A percentile compares a stretch with the other conserved stretches of the same genome.
phyloP scores from a whole-genome alignment of 1,140 invertebrate genomes.

The Plodia interpunctella region DNA sequence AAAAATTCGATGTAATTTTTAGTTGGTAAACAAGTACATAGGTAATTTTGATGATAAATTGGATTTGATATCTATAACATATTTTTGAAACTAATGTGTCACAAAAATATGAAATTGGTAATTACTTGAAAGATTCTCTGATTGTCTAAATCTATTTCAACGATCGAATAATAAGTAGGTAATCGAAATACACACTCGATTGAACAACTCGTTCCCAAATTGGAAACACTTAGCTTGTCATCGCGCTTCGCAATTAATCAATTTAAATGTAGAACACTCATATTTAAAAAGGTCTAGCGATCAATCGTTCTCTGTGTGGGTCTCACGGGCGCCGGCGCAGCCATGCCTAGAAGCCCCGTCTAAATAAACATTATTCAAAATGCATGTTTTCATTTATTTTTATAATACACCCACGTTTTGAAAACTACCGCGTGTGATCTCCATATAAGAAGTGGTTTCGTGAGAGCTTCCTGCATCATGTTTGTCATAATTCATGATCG shows the following conservation, averaged over 20 bases:
- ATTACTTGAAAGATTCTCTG: too few species aligned
- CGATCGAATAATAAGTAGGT: slow-evolving; percentile 1
- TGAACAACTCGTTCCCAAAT: slow-evolving; percentile 33
- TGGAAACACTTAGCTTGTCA: slow-evolving; percentile 24
- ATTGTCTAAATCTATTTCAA: neutral
- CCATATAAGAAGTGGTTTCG: slow-evolving; percentile 31
- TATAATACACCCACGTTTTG: slow-evolving; percentile 55
- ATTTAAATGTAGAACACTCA: slow-evolving; percentile 60
- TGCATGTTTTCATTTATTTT: slow-evolving; percentile 66
- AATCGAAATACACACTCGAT: slow-evolving; percentile 18
- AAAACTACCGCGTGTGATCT: slow-evolving; percentile 52
- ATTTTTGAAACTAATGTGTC: too few species aligned
- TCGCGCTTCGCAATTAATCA: slow-evolving; percentile 65
- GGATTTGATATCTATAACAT: too few species aligned
- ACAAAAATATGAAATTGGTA: too few species aligned
- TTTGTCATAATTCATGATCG: slow-evolving; percentile 19
- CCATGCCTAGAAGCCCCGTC: slow-evolving; percentile 52
- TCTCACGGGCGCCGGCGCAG: slow-evolving; percentile 44
- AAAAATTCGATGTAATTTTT: too few species aligned
- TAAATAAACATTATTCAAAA: slow-evolving; percentile 72
- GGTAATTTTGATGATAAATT: too few species aligned
- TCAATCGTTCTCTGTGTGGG: slow-evolving; percentile 74
- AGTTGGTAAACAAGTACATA: too few species aligned
- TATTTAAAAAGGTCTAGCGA: slow-evolving; percentile 59
- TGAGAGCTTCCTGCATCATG: slow-evolving; percentile 36